Evolutionary conservation across 2,888 invertebrate genomes (phyloP).

Genomic region (Drosophila meridiana): DNA sequence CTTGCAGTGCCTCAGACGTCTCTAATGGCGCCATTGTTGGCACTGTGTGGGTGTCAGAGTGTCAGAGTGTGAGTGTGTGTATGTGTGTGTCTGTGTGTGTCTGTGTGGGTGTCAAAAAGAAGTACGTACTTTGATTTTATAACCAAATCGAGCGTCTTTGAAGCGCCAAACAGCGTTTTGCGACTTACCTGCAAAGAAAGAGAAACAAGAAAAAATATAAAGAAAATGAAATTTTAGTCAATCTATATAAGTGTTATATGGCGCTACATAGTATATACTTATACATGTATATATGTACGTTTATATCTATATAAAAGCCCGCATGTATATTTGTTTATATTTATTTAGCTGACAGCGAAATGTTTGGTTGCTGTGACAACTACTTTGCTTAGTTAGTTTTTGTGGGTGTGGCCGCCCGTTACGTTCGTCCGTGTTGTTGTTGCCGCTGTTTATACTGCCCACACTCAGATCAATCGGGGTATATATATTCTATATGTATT

Average conservation of each 20-base stretch:
- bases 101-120: conserved; percentile 59
- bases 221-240: conserved; percentile 75
- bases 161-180: conserved; percentile 33
- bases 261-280: neutral
- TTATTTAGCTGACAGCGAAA: conserved; percentile 67
- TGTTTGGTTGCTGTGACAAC: conserved; percentile 71
- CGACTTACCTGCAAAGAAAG: conserved; percentile 68
- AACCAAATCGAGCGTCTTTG: conserved; percentile 61
- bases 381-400: conserved; percentile 50
- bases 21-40: conserved; percentile 51
- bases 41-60: conserved; percentile 36
- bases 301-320: conserved; percentile 10
- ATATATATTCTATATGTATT: conserved; percentile 23
- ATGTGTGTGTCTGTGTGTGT: conserved; percentile 37
- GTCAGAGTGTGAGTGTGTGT: conserved; percentile 8
- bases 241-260: conserved; percentile 49
- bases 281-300: neutral
- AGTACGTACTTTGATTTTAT: conserved; percentile 79
- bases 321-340: conserved; percentile 52
- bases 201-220: conserved; percentile 36
- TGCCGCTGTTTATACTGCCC: conserved; percentile 36
- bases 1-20: conserved; percentile 31
- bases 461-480: conserved; percentile 14
- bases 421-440: conserved; percentile 13
- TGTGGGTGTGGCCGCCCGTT: conserved; percentile 47